Percentiles rank a stretch among this genome's conserved stretches.
phyloP scores from a whole-genome alignment of 2,888 invertebrate species.

The Tipula unca region DNA sequence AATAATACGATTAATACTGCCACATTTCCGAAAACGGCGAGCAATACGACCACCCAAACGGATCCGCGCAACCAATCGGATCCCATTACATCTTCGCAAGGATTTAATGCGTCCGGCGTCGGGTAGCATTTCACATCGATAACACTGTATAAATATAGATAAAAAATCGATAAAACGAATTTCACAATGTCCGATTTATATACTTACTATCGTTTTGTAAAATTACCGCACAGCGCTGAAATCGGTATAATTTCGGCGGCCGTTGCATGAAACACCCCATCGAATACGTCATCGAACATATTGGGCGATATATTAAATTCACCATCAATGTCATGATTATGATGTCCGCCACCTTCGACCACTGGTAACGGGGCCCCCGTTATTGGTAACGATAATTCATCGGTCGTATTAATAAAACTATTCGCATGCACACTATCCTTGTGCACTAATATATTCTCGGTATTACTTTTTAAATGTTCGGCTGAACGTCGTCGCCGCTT shows the following conservation, averaged over 20 bases:
- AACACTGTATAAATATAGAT: conserved; percentile 32
- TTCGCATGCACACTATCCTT: background rate
- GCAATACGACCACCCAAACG: conserved; percentile 78
- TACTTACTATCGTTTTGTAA: conserved; percentile 35
- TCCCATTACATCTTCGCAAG: conserved; percentile 87
- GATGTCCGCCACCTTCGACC: background rate
- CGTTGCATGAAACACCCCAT: conserved; percentile 43
- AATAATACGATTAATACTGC: conserved; percentile 72
- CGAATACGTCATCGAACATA: conserved; percentile 25
- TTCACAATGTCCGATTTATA: no score
- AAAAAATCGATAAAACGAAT: conserved; percentile 28
- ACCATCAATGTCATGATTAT: background rate
- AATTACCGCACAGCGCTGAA: conserved; percentile 47
- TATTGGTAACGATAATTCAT: conserved; percentile 14
- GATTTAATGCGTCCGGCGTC: conserved; percentile 71
- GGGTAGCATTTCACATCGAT: conserved; percentile 59
- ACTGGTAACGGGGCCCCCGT: conserved; percentile 26
- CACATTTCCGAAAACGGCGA: conserved; percentile 75
- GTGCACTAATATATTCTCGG: background rate
- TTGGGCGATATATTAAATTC: background rate
- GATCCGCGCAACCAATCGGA: conserved; percentile 66
- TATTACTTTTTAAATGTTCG: background rate
- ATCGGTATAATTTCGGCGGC: conserved; percentile 43
- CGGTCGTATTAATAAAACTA: background rate
- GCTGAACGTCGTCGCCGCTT: background rate